Conservation (phyloP, 2,113 vertebrate species). For the Dicerorhinus sumatrensis region DNA sequence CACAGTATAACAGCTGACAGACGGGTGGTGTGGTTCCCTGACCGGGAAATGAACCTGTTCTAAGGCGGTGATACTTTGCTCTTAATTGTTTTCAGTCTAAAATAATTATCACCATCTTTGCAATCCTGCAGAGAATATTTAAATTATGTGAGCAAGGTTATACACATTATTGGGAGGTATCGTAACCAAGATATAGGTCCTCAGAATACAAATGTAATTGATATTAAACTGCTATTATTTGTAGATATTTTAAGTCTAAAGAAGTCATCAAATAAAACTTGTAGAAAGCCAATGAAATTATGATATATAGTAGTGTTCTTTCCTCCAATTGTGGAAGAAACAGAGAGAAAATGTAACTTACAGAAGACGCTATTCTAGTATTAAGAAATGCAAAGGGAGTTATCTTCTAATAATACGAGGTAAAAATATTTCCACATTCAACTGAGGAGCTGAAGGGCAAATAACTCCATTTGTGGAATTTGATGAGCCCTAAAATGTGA, state of each 20-base stretch:
- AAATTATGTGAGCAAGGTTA: not conserved
- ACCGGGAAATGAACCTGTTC: too few species aligned
- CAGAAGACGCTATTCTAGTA: not conserved
- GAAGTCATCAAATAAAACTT: not conserved
- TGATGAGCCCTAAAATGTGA: conserved; percentile 17
- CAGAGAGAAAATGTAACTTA: not conserved
- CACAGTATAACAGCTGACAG: too few species aligned
- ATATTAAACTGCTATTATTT: not conserved
- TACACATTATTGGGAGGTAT: not conserved
- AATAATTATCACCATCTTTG: not conserved
- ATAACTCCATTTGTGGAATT: not conserved
- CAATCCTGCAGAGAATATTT: not conserved
- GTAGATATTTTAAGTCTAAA: not conserved
- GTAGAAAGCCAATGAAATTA: not conserved
- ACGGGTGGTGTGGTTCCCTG: too few species aligned
- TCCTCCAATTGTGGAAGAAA: not conserved
- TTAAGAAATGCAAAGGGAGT: not conserved
- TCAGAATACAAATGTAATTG: not conserved
- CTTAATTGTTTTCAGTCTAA: not conserved
- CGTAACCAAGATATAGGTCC: not conserved
- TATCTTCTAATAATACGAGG: not conserved
- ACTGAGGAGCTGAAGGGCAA: not conserved
- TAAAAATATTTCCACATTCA: not conserved
- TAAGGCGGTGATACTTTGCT: too few species aligned
- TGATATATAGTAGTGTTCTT: not conserved